Conservation (phyloP, 2,888 invertebrate genomes). For the Erynnis tages region DNA sequence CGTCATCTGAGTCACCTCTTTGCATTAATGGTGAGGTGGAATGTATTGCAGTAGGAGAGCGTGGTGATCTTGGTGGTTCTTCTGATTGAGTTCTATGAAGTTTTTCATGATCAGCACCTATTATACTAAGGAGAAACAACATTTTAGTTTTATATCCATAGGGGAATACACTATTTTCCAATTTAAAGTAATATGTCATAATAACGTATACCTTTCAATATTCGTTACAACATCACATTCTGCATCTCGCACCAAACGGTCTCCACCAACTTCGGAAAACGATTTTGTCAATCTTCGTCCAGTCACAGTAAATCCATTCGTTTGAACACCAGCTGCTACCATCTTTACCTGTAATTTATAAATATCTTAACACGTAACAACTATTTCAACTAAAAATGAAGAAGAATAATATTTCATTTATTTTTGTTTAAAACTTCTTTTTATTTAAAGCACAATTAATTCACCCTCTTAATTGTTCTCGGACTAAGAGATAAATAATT, state of each 20-base stretch:
- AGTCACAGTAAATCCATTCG: constrained; percentile 86
- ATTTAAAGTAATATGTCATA: too few species aligned
- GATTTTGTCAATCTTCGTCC: constrained; percentile 89
- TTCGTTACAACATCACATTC: constrained; percentile 55
- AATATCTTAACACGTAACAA: not conserved
- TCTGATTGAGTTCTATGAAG: constrained; percentile 92
- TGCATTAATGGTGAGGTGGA: constrained; percentile 72
- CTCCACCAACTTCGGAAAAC: constrained; percentile 87
- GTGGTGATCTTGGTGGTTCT: constrained; percentile 89
- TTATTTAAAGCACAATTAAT: not conserved
- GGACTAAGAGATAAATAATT: constrained; percentile 89
- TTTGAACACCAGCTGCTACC: constrained; percentile 95
- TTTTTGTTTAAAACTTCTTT: too few species aligned
- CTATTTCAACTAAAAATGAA: too few species aligned
- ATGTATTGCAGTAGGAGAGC: constrained; percentile 78
- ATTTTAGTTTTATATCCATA: too few species aligned
- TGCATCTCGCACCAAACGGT: constrained; percentile 56
- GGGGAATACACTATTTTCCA: too few species aligned
- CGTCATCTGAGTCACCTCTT: constrained; percentile 70
- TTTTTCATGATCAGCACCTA: constrained; percentile 85
- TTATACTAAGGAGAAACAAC: constrained; percentile 50
- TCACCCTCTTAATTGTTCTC: constrained; percentile 89
- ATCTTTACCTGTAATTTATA: constrained; percentile 84
- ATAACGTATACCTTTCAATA: constrained; percentile 59
- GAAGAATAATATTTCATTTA: too few species aligned